These are phyloP conservation scores for Athripsodes cinereus DNA, from an alignment of 2,888 invertebrate genomes.

Conservation along the genomic window DNA sequence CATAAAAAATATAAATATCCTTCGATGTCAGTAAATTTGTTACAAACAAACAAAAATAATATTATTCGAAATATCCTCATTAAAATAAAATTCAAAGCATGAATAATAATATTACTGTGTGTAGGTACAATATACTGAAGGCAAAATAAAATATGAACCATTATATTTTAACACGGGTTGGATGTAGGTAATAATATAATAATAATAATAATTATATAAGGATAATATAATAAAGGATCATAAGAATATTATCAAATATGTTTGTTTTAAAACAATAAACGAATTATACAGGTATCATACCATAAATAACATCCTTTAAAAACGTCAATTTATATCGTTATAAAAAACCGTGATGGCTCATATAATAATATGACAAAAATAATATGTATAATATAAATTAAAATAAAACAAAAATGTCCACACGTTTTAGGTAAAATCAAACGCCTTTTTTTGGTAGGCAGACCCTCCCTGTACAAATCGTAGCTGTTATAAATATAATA, in stretches of 20 bases:
- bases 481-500: constrained; percentile 25
- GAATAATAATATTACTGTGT: too few species aligned
- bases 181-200: too few species aligned
- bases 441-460: constrained; percentile 8
- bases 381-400: neutral
- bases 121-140: too few species aligned
- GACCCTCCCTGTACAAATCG: constrained; percentile 19
- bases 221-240: neutral
- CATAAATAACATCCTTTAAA: constrained; percentile 3
- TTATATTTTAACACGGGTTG: too few species aligned
- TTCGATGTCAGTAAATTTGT: too few species aligned
- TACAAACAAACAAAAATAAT: too few species aligned
- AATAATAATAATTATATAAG: neutral
- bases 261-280: constrained; percentile 4
- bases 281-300: neutral
- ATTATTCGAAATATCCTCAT: too few species aligned
- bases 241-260: too few species aligned
- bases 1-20: too few species aligned
- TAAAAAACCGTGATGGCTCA: constrained; percentile 11
- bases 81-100: too few species aligned
- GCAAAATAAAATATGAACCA: too few species aligned
- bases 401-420: constrained; percentile 11
- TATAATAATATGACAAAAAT: constrained; percentile 2
- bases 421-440: constrained; percentile 18
- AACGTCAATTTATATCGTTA: constrained; percentile 3